Percentiles rank a stretch among this genome's conserved stretches.
Conservation (phyloP, 2,113 vertebrate genomes). For the Cairina moschata region DNA sequence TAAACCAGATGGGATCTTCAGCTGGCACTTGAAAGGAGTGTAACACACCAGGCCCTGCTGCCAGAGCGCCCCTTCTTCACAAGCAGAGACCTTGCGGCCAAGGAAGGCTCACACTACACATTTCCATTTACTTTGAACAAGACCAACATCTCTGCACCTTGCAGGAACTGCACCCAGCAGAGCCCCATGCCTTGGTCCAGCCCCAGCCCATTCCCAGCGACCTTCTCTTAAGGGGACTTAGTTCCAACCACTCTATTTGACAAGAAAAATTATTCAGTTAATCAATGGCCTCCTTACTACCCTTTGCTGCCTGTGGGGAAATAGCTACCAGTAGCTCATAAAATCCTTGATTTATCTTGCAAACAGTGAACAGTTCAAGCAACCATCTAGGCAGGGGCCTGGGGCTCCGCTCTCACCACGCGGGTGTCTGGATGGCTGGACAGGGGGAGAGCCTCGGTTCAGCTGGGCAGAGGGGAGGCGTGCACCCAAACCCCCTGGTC, state of each 20-base stretch:
- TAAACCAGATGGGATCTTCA: not conserved
- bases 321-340: conserved; percentile 50
- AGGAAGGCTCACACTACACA: not conserved
- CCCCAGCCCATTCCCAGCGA: not conserved
- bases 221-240: not conserved
- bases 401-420: not conserved
- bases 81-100: not conserved
- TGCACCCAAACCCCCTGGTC: not conserved
- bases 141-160: not conserved
- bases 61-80: not conserved
- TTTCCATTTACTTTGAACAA: not conserved
- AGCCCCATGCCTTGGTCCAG: not conserved
- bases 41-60: not conserved
- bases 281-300: conserved; percentile 47
- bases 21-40: not conserved
- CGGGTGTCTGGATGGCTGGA: not conserved
- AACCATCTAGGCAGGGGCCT: not conserved
- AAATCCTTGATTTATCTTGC: conserved; percentile 57
- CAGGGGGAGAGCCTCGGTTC: not conserved
- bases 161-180: not conserved
- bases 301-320: conserved; percentile 37
- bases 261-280: conserved; percentile 52
- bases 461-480: not conserved
- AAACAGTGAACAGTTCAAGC: not conserved
- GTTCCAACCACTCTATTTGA: conserved; percentile 26